Percentiles rank a stretch among this genome's conserved stretches.
Evolutionary conservation across 2,113 vertebrate species (phyloP).

Genomic region (Dicrurus megarhynchus): DNA sequence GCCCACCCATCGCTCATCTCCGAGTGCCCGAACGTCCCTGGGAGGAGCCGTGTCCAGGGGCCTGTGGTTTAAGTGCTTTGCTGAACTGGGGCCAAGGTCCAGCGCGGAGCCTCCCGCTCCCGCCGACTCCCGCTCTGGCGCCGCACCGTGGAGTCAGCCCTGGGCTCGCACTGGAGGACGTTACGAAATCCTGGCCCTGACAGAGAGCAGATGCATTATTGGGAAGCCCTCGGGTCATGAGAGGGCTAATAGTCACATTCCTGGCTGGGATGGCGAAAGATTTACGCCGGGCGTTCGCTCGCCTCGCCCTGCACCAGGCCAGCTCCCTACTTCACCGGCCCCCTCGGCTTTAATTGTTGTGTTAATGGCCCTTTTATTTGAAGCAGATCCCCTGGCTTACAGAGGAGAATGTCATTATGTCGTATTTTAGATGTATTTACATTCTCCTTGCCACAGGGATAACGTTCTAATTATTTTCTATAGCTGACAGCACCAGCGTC

Average conservation of each 20-base stretch:
- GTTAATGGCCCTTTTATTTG: slow-evolving; percentile 80
- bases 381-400: slow-evolving; percentile 76
- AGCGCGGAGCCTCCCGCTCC: not conserved
- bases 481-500: slow-evolving; percentile 75
- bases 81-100: slow-evolving; percentile 18
- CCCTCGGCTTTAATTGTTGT: slow-evolving; percentile 77
- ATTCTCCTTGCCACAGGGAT: slow-evolving; percentile 78
- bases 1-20: not conserved
- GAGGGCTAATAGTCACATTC: slow-evolving; percentile 78
- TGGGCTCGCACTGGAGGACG: not conserved
- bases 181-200: slow-evolving; percentile 71
- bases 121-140: slow-evolving; percentile 19
- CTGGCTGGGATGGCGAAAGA: slow-evolving; percentile 74
- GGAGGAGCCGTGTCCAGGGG: not conserved
- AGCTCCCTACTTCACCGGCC: slow-evolving; percentile 71
- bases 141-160: slow-evolving; percentile 38
- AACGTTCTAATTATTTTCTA: slow-evolving; percentile 80
- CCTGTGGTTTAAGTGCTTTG: not conserved
- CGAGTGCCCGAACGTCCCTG: not conserved
- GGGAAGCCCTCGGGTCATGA: slow-evolving; percentile 73
- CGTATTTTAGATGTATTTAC: slow-evolving; percentile 80
- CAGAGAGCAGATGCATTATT: slow-evolving; percentile 74
- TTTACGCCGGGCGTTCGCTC: slow-evolving; percentile 64
- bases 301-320: slow-evolving; percentile 69
- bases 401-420: slow-evolving; percentile 80